A percentile compares a stretch with the other conserved stretches of the same genome.
Conservation (phyloP, 2,113 vertebrate genomes). For the Chaenogobius annularis region DNA sequence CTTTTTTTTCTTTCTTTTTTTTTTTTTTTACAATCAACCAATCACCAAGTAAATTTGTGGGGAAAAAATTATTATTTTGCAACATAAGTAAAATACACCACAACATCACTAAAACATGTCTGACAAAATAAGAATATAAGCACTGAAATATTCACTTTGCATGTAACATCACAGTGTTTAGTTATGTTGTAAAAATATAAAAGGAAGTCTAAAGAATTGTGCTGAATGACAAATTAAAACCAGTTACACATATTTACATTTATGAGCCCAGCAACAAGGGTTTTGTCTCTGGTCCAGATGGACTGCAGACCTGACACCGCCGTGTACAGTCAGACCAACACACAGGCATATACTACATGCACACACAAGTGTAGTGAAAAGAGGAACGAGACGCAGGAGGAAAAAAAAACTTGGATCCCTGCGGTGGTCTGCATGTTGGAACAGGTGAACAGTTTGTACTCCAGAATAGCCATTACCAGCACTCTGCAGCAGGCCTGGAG, state of each 20-base stretch:
- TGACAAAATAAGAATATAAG: not conserved
- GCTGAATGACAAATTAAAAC: slow-evolving; percentile 70
- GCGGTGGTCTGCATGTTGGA: slow-evolving; percentile 81
- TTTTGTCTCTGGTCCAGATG: slow-evolving; percentile 81
- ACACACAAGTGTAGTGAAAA: slow-evolving; percentile 56
- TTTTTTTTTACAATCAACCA: not conserved
- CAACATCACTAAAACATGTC: not conserved
- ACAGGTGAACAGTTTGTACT: slow-evolving; percentile 86
- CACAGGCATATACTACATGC: slow-evolving; percentile 43
- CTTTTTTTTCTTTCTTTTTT: not conserved
- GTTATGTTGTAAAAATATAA: slow-evolving; percentile 22
- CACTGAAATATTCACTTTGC: not conserved
- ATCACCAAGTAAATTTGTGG: no score
- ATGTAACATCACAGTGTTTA: not conserved
- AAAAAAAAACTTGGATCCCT: slow-evolving; percentile 79
- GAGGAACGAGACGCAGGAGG: slow-evolving; percentile 55
- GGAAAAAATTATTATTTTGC: not conserved
- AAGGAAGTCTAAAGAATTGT: slow-evolving; percentile 57
- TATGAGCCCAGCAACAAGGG: slow-evolving; percentile 70
- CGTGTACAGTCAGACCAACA: slow-evolving; percentile 56
- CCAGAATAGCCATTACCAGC: slow-evolving; percentile 85
- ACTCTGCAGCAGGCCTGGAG: slow-evolving; percentile 81
- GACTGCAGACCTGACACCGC: slow-evolving; percentile 72
- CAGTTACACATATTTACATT: slow-evolving; percentile 81
- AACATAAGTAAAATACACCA: not conserved